Base-by-base conservation (phyloP, 2,113 vertebrate species). In the Hippocampus abdominalis region DNA sequence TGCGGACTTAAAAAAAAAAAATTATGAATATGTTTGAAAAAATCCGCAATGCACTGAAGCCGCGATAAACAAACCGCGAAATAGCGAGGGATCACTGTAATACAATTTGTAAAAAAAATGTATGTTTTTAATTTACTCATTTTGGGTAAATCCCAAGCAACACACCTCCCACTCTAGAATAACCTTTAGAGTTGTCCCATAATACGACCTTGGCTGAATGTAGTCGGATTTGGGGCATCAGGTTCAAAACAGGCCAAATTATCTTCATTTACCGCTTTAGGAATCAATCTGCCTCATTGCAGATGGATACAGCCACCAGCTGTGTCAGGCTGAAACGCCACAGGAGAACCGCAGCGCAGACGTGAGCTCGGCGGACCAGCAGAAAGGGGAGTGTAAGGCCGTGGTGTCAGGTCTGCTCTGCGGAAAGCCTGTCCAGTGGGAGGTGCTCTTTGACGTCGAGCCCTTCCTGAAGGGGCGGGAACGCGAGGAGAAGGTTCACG, bases 391-490 rank as follows among this genome's bases (percentile, higher is more conserved):
- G 81, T 97, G 96, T 85, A 97, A 94, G 80, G 96, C 91, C 0
- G 90, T 98, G 73, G 93, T 99, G 76, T 93, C 93, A 0, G 96
- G 96, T 7, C 88, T 99, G 25, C 88, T 90, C 39, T 90, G 91
- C 51, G 93, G 92, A 0, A 91, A 95, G 69, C 85, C 83, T 0
- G 32, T 94, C 62, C 94, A 93, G 84, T 98, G 96, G 97, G 96
- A 98, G 71, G 93, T 98, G 11, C 9, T 85, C 23, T 99, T 98
- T 39, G 94, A 98, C 16, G 90, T 98, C 63, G 73, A 69, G 8
- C 90, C 92, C 2, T 94, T 93, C 27, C 90, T 96, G 75, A 89
- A 61, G 16, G 92, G 93, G 9, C 81, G 86, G 0, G 90, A 92
- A 59, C 87, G 82, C 0, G 90, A 75, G 78, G 90, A 81, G 3